Conservation (phyloP, 2,113 vertebrate species). For the Phocoena phocoena region DNA sequence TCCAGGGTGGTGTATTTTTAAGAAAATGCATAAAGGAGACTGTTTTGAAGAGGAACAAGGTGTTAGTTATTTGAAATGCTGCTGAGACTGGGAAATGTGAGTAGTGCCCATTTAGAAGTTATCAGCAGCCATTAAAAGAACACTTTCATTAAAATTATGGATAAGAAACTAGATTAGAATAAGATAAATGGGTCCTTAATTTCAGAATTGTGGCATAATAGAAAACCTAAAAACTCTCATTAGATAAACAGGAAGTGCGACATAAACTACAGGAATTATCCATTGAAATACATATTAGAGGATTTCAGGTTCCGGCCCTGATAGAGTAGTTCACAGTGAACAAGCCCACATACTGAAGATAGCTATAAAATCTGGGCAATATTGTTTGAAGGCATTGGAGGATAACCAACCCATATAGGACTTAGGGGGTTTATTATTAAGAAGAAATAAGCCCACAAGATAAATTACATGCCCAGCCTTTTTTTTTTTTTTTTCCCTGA, state of each 20-base stretch:
- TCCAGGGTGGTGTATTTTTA: neutral
- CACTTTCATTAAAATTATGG: conserved; percentile 42
- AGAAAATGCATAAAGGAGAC: neutral
- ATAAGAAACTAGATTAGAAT: conserved; percentile 15
- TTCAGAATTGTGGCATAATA: conserved; percentile 29
- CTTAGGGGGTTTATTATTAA: neutral
- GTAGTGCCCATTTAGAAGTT: neutral
- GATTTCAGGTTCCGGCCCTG: neutral
- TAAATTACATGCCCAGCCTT: neutral
- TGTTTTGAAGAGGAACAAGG: neutral
- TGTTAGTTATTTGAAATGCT: neutral
- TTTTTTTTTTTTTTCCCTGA: neutral
- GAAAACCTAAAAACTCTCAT: conserved; percentile 11
- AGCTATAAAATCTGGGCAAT: neutral
- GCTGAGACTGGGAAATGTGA: neutral
- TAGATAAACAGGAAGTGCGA: conserved; percentile 2
- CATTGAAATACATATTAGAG: neutral
- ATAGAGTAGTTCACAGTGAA: neutral
- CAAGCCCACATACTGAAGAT: fast-evolving
- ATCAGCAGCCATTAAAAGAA: neutral
- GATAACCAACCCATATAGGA: neutral
- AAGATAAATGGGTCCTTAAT: conserved; percentile 34
- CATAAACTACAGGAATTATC: neutral
- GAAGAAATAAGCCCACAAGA: neutral
- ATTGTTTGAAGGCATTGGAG: neutral